Base-by-base conservation (phyloP, 2,113 vertebrate species). In the Octodon degus region DNA sequence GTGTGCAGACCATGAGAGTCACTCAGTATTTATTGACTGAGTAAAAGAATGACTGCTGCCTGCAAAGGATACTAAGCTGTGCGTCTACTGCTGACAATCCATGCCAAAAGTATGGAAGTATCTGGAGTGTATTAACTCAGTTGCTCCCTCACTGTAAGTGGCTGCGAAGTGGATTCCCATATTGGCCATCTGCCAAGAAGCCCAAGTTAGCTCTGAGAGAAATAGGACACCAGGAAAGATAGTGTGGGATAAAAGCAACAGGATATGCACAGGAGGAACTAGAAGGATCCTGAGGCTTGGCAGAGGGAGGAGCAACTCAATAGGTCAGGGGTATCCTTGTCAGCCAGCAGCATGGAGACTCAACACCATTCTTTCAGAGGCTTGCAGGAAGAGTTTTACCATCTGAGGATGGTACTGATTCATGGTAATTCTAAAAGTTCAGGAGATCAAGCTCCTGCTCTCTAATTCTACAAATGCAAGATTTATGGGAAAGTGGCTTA, bases 81-180 rank as follows among this genome's bases (percentile, higher is more conserved):
- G 87, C 90, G 96, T 96, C 83, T 50, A 83, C 43, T 89, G 77
- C 90, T 83, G 77, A 93, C 88, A 88, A 2, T 72, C 17, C 53
- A 96, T 40, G 92, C 93, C 93, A 91, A 90, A 92, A 84, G 85
- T 80, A 79, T 90, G 30, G 43, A 67, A 76, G 90, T 80, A 72
- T 97, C 93, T 95, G 95, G 83, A 95, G 90, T 37, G 47, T 90
- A 95, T 97, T 95, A 97, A 90, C 60, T 94, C 87, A 83, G 83
- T 95, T 91, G 53, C 50, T 94, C 55, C 72, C 63, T 43, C 27
- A 76, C 4, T 47, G 27, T 22, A 17, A 58, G 20, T 47, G 55
- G 53, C 67, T 91, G 19, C 25, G 47, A 93, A 92, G 40, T 47
- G 62, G 19, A 25, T 74, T 93, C 77, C 85, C 87, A 68, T 50